phyloP scores from a whole-genome alignment of 2,113 vertebrate species.

The Nycticorax nycticorax region DNA sequence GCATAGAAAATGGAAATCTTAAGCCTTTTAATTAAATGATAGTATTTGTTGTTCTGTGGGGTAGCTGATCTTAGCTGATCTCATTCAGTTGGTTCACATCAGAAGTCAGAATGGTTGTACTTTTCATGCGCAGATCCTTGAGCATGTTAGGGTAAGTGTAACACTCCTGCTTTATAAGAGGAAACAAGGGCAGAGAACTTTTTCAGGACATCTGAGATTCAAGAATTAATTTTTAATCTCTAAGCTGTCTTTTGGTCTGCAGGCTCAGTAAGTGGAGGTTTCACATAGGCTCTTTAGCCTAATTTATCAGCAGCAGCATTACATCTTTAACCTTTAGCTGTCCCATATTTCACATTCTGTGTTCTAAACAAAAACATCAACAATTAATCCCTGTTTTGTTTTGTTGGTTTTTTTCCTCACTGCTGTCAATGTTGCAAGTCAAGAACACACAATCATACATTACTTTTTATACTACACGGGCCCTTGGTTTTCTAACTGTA shows the following conservation, averaged over 20 bases:
- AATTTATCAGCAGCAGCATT: not conserved
- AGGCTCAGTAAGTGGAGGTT: not conserved
- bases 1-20: not conserved
- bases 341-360: not conserved
- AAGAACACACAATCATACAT: not conserved
- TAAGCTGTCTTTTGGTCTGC: not conserved
- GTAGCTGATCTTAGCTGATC: not conserved
- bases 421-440: not conserved
- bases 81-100: fast-evolving
- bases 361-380: not conserved
- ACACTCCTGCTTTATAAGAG: not conserved
- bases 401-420: not conserved
- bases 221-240: not conserved
- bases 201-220: not conserved
- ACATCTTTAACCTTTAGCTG: not conserved
- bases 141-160: not conserved
- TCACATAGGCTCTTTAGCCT: not conserved
- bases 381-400: not conserved
- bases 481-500: not conserved
- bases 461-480: not conserved
- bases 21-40: not conserved
- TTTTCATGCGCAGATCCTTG: not conserved
- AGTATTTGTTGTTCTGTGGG: not conserved
- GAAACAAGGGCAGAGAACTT: not conserved
- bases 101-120: not conserved